phyloP scores from a whole-genome alignment of 1,140 invertebrate genomes.

The Pachypeltis micranthus region DNA sequence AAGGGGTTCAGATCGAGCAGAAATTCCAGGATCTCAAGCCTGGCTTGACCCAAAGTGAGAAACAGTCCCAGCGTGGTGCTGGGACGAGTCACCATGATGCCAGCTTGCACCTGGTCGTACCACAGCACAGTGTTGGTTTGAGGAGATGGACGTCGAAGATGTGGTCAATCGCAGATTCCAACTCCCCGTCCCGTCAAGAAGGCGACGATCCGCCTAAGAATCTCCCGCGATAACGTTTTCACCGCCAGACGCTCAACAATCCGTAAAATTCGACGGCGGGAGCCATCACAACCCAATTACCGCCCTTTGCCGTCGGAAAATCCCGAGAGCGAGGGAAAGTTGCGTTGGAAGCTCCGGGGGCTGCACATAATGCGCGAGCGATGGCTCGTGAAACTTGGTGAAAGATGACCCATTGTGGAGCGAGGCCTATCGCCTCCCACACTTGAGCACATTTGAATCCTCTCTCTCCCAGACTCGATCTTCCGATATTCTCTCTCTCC shows the following conservation, averaged over 20 bases:
- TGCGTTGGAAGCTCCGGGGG: background rate
- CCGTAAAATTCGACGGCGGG: background rate
- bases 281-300: background rate
- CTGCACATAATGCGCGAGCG: background rate
- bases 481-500: background rate
- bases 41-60: no score
- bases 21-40: no score
- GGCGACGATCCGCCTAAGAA: no score
- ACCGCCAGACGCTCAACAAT: background rate
- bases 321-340: background rate
- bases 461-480: background rate
- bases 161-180: no score
- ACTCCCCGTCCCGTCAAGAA: no score
- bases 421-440: background rate
- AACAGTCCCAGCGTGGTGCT: no score
- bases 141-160: no score
- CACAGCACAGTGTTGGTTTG: no score
- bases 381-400: background rate
- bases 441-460: background rate
- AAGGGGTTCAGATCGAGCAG: no score
- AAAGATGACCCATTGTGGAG: background rate
- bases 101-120: no score
- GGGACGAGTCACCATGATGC: no score
- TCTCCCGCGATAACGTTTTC: background rate
- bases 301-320: no score